Percentiles rank a stretch among this genome's conserved stretches.
These are phyloP conservation scores for Dendroctonus valens DNA, from an alignment of 1,140 invertebrate species.

Conservation along the genomic window DNA sequence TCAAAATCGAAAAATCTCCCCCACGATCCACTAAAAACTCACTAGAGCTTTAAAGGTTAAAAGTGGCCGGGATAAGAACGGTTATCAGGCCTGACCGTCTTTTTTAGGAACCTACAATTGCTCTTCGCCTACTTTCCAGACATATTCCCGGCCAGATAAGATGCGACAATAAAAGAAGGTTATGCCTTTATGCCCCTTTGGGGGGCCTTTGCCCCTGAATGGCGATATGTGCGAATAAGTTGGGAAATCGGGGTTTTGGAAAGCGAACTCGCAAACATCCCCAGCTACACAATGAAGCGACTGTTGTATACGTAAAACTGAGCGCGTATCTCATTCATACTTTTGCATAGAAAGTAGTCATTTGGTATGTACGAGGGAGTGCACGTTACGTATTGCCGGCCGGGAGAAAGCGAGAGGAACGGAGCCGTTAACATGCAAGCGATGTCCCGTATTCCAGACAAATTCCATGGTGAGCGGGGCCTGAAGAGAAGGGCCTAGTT, in stretches of 20 bases:
- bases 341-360: constrained; percentile 54
- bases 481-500: constrained; percentile 51
- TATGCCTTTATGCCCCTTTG: constrained; percentile 14
- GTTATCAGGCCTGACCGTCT: constrained; percentile 15
- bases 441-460: constrained; percentile 57
- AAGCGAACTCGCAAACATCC: too few species aligned
- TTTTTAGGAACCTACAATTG: constrained; percentile 18
- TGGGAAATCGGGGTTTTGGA: constrained; percentile 31
- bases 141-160: constrained; percentile 12
- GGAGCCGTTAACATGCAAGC: constrained; percentile 43
- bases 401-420: constrained; percentile 50
- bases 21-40: too few species aligned
- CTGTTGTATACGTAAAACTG: constrained; percentile 47
- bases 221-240: too few species aligned
- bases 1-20: too few species aligned
- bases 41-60: constrained; percentile 8
- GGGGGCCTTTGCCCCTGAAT: constrained; percentile 7
- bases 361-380: constrained; percentile 53
- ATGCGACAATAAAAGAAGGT: constrained; percentile 21
- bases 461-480: constrained; percentile 48
- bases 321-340: constrained; percentile 53
- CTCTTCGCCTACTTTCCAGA: constrained; percentile 15
- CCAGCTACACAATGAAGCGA: constrained; percentile 26
- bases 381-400: constrained; percentile 37
- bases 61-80: constrained; percentile 8